Evolutionary conservation across 2,113 vertebrate species (phyloP), one percentile per base, ranked within the genome.

Genomic region (Suncus etruscus): DNA sequence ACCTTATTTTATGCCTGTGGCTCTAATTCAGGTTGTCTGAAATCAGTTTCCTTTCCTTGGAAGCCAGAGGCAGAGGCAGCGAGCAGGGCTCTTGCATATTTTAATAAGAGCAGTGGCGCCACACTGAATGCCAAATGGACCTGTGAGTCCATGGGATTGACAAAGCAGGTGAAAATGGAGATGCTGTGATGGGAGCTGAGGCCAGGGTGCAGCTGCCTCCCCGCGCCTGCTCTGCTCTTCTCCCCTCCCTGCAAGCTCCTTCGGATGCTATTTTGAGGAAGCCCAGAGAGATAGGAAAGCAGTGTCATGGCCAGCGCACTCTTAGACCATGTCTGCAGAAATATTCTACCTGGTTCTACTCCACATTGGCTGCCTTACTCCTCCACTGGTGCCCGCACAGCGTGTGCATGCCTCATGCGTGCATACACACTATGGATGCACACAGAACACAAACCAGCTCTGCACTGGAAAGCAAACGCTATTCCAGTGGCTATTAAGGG

Each of bases 401-500:
- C 20, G 65, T 61, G 58, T 61, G 18, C 58, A 22, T 16, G 22
- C 58, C 4, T 54, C 58, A 61, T 15, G 51, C 51, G 7, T 15
- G 10, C 51, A 54, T 51, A 12, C 51, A 54, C 51, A 54, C 15
- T 15, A 54, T 7, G 15, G 7, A 54, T 54, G 51, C 51, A 54
- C 39, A 15, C 7, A 15, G 18, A 61, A 20, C 58, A 61, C 58
- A 61, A 61, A 16, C 58, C 58, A 61, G 18, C 0, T 16, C 18
- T 61, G 18, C 58, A 61, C 58, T 61, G 58, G 86, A 83, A 81
- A 95, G 68, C 25, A 27, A 27, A 90, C 78, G 32, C 87, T 91
- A 72, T 68, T 76, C 47, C 31, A 78, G 6, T 87, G 93, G 66
- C 66, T 94, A 68, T 78, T 95, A 91, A 77, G 89, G 45, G 70